Conservation (phyloP, 2,797 vertebrate species). For the Syndactyla subalaris region DNA sequence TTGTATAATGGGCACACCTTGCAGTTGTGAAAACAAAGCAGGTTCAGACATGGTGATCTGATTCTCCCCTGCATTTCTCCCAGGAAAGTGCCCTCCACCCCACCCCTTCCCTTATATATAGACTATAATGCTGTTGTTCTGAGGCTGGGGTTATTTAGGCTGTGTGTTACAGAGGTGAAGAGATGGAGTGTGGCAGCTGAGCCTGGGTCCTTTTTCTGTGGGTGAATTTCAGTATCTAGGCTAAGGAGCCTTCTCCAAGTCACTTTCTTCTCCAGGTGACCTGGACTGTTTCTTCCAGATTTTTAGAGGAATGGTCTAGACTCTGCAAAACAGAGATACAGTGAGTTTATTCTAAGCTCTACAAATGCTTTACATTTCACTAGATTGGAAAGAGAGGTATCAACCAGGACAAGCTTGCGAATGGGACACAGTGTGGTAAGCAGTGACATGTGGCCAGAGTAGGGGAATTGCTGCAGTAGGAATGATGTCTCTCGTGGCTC, state of each 20-base stretch:
- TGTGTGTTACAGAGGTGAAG: background rate
- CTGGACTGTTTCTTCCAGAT: background rate
- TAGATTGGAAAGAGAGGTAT: background rate
- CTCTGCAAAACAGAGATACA: background rate
- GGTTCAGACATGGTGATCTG: background rate
- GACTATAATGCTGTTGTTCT: background rate
- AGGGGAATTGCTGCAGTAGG: background rate
- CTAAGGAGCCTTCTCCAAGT: background rate
- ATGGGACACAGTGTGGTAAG: background rate
- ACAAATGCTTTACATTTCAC: background rate
- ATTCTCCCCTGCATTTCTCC: background rate
- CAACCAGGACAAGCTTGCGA: background rate
- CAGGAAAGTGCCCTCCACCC: background rate
- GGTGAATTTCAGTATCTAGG: background rate
- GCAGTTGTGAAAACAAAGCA: constrained; percentile 17
- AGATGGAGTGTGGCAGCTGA: background rate
- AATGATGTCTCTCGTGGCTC: background rate
- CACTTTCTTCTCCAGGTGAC: background rate
- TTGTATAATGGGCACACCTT: background rate
- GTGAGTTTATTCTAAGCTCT: background rate
- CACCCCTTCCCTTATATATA: rapidly evolving
- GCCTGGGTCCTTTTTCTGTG: background rate
- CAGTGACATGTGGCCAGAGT: background rate
- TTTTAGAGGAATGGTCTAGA: background rate
- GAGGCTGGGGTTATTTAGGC: background rate